phyloP scores from a whole-genome alignment of 2,888 invertebrate species.

The Euphydryas editha region DNA sequence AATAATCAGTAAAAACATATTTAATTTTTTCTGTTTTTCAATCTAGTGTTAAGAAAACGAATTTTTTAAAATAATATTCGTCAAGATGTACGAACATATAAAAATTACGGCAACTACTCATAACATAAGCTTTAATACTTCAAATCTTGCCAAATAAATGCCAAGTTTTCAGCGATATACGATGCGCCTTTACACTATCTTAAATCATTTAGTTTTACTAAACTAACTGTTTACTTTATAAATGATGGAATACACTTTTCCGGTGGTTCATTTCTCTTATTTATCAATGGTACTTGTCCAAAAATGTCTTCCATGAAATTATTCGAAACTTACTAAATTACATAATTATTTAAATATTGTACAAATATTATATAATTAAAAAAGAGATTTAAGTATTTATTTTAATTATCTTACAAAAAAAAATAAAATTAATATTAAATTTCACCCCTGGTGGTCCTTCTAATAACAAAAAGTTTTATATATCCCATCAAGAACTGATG shows the following conservation, averaged over 20 bases:
- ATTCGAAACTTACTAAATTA: neutral
- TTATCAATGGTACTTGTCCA: neutral
- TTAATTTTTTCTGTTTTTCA: too few species aligned
- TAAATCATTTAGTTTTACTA: conserved; percentile 36
- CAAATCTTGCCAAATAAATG: conserved; percentile 10
- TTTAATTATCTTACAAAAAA: neutral
- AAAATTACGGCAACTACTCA: neutral
- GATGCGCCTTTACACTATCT: conserved; percentile 14
- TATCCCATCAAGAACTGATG: conserved; percentile 24
- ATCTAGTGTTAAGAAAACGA: too few species aligned
- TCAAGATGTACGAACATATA: neutral
- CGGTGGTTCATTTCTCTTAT: conserved; percentile 14
- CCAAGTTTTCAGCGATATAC: conserved; percentile 17
- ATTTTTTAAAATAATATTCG: neutral
- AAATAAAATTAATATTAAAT: conserved; percentile 4
- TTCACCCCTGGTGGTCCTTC: conserved; percentile 34
- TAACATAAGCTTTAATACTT: neutral
- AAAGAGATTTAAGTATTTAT: neutral
- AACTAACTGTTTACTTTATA: conserved; percentile 30
- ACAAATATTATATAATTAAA: neutral
- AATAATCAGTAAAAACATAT: too few species aligned
- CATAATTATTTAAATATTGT: neutral
- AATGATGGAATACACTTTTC: conserved; percentile 34
- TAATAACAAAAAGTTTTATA: conserved; percentile 31
- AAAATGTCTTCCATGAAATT: conserved; percentile 9